These are phyloP conservation scores for Mus minutoides DNA, from an alignment of 2,797 vertebrate genomes.

Conservation along the genomic window DNA sequence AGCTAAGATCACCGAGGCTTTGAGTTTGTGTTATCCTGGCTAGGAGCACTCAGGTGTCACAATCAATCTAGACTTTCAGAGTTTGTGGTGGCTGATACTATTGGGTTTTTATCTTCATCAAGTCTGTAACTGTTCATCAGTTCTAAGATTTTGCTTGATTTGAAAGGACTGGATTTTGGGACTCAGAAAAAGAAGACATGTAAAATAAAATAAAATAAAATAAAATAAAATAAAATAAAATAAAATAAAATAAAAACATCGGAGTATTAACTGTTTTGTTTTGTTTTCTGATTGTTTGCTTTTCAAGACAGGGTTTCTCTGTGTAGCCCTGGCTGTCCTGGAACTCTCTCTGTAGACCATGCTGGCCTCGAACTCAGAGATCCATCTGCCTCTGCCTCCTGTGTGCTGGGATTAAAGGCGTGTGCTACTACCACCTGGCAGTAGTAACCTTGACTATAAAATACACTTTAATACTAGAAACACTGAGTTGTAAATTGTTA, in stretches of 20 bases:
- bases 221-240: too few species aligned
- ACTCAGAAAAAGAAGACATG: neutral
- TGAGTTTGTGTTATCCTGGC: neutral
- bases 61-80: neutral
- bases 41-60: neutral
- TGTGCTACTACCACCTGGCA: neutral
- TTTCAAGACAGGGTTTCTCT: neutral
- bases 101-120: neutral
- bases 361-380: neutral
- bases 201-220: conserved; percentile 19
- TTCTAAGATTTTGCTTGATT: conserved; percentile 5
- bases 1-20: neutral
- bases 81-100: neutral
- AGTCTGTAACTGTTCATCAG: neutral
- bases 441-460: neutral
- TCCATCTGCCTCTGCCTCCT: neutral
- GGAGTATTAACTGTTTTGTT: neutral
- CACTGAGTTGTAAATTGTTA: neutral
- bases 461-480: neutral
- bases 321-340: neutral
- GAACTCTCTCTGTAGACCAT: neutral
- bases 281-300: neutral
- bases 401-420: neutral
- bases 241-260: neutral
- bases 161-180: neutral